Conservation (phyloP, 64 coral and sea anemone species). For the Trachythela sp. region DNA sequence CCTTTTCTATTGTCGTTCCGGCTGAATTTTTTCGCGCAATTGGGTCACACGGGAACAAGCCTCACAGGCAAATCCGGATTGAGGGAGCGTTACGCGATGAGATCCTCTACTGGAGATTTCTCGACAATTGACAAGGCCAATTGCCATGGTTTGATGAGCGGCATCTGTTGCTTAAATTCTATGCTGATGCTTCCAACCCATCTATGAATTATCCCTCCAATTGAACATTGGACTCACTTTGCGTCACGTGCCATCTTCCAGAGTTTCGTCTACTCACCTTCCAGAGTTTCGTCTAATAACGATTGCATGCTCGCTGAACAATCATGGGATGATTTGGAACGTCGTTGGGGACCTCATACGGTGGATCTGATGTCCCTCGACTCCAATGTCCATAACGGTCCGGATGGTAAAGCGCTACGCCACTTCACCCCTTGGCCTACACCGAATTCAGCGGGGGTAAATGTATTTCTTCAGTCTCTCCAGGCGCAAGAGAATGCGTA, state of each 20-base stretch:
- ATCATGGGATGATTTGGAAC: neutral
- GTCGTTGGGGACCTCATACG: slow-evolving; percentile 39
- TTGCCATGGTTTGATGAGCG: neutral
- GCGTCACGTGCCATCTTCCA: slow-evolving; percentile 19
- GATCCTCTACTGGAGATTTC: neutral
- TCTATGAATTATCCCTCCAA: neutral
- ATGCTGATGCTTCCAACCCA: neutral
- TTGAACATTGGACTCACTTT: neutral
- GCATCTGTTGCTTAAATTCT: neutral
- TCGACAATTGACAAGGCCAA: neutral
- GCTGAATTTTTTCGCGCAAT: neutral
- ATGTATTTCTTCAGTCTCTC: slow-evolving; percentile 10
- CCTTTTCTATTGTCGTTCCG: neutral
- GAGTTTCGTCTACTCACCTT: slow-evolving; percentile 2
- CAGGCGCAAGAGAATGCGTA: slow-evolving; percentile 15
- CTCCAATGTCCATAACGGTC: neutral
- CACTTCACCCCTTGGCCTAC: slow-evolving; percentile 14
- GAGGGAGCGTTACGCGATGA: neutral
- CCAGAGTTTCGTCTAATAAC: neutral
- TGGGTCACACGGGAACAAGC: neutral
- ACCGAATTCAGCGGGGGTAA: slow-evolving; percentile 10
- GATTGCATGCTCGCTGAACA: slow-evolving; percentile 27
- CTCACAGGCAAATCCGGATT: neutral
- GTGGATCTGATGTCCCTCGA: slow-evolving; percentile 34
- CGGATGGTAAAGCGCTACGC: neutral